phyloP scores from a whole-genome alignment of 1,140 invertebrate genomes.

The Littorina saxatilis region DNA sequence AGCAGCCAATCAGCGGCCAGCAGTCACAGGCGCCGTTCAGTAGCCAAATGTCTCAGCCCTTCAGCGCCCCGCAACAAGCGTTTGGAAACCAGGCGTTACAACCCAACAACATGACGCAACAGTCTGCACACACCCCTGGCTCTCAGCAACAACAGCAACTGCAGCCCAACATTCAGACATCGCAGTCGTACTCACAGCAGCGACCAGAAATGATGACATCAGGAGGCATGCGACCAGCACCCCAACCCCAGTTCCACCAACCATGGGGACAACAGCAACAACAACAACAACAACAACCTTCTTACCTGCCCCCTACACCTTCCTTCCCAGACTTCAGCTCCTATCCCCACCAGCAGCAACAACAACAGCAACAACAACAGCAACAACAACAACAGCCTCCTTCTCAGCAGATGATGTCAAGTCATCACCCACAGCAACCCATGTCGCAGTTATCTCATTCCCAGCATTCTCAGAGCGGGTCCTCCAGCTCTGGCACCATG shows the following conservation, averaged over 20 bases:
- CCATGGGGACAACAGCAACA: conserved; percentile 29
- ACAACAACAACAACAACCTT: conserved; percentile 13
- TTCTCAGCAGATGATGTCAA: not conserved
- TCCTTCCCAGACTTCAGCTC: conserved; percentile 23
- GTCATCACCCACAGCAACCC: conserved; percentile 24
- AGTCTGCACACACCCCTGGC: not conserved
- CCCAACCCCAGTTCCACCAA: conserved; percentile 26
- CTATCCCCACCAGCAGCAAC: conserved; percentile 19
- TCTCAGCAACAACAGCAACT: not conserved
- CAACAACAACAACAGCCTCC: conserved; percentile 1
- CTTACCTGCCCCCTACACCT: conserved; percentile 2
- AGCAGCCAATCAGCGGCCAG: not conserved
- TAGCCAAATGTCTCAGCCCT: not conserved
- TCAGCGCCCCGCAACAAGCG: not conserved
- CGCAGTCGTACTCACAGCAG: not conserved
- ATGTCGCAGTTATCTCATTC: not conserved
- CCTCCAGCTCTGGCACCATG: not conserved
- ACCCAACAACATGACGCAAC: not conserved
- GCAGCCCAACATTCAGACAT: not conserved
- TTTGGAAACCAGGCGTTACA: conserved; percentile 10
- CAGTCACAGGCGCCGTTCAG: not conserved
- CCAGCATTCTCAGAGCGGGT: not conserved
- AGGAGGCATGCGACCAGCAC: not conserved
- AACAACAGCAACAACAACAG: conserved; percentile 23
- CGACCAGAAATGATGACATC: conserved; percentile 7